Base-by-base conservation (phyloP, 2,888 invertebrate genomes). In the Parnassius glacialis region DNA sequence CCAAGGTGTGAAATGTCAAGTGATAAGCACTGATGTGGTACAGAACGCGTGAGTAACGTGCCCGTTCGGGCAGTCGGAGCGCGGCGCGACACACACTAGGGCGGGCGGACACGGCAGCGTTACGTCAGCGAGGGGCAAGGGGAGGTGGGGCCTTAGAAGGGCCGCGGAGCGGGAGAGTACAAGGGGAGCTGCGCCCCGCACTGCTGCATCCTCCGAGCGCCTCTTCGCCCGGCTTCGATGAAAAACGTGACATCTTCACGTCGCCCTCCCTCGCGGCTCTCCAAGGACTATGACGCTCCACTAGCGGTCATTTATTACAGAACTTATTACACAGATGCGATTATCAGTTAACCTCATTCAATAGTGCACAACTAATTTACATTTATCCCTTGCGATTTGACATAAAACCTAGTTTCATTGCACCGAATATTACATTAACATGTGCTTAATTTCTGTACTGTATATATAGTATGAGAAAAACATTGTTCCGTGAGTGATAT, bases 71-170 rank as follows among this genome's bases (percentile, higher is more conserved):
- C 79, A 79, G 80, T 83, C 79, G 82, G 81, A 84, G 83, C 88
- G 86, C 87, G 90, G 86, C 90, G 87, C 87, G 87, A 84, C 83
- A 83, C 87, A 84, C 87, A 90, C 90, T 90, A 87, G 89, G 89
- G 88, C 86, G 87, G 88, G 87, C 85, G 82, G 82, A 79, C 85
- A 81, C 87, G 86, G 85, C 84, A 85, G 80, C 84, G 87, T 91
- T 92, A 90, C 89, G 92, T 90, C 89, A 91, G 89, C 84, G 85
- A 74, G 83, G 88, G 84, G 80, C 71, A 73, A 67, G 76, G 75
- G 74, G 72, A 16, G 67, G 84, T 82, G 82, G 80, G 52, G 57
- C 59, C 68, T 67, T 52, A 76, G 83, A 79, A 74, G 70, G 69
- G 66, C 71, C 73, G 70, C 69, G 20, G 63, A 64, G 70, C 68